Percentiles rank a stretch among this genome's conserved stretches.
Conservation (phyloP, 2,113 vertebrate genomes). For the Tragelaphus imberbis region DNA sequence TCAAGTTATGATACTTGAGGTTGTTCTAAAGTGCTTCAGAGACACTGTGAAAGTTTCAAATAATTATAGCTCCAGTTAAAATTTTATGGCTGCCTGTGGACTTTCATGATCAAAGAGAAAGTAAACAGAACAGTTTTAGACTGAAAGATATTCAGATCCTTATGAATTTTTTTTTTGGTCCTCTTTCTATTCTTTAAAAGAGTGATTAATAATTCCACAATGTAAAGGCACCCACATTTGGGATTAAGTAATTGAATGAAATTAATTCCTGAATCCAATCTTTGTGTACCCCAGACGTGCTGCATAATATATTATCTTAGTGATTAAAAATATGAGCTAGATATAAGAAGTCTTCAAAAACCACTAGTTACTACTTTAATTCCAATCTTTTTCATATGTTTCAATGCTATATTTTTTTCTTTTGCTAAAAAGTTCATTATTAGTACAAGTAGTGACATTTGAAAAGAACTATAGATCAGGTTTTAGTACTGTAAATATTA, state of each 20-base stretch:
- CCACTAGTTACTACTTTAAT: background rate
- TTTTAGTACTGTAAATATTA: background rate
- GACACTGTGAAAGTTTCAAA: slow-evolving; percentile 68
- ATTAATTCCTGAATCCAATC: slow-evolving; percentile 76
- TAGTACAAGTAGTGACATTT: background rate
- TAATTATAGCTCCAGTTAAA: slow-evolving; percentile 65
- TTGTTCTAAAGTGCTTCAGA: slow-evolving; percentile 63
- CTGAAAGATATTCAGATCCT: slow-evolving; percentile 63
- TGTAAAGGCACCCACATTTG: slow-evolving; percentile 59
- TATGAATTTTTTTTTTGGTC: slow-evolving; percentile 15
- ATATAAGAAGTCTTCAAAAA: background rate
- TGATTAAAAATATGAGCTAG: slow-evolving; percentile 15
- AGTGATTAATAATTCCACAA: slow-evolving; percentile 75
- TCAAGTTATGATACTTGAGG: slow-evolving; percentile 67
- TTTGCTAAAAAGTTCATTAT: background rate
- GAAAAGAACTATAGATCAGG: background rate
- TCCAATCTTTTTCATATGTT: background rate
- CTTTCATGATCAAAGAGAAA: slow-evolving; percentile 70
- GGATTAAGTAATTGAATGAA: slow-evolving; percentile 72
- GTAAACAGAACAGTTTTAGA: slow-evolving; percentile 73
- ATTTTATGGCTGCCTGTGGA: slow-evolving; percentile 66
- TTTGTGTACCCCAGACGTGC: slow-evolving; percentile 4
- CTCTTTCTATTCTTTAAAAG: slow-evolving; percentile 61
- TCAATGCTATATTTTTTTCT: background rate
- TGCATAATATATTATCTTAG: slow-evolving; percentile 24